Conservation (phyloP, 2,797 vertebrate genomes). For the Masticophis lateralis region DNA sequence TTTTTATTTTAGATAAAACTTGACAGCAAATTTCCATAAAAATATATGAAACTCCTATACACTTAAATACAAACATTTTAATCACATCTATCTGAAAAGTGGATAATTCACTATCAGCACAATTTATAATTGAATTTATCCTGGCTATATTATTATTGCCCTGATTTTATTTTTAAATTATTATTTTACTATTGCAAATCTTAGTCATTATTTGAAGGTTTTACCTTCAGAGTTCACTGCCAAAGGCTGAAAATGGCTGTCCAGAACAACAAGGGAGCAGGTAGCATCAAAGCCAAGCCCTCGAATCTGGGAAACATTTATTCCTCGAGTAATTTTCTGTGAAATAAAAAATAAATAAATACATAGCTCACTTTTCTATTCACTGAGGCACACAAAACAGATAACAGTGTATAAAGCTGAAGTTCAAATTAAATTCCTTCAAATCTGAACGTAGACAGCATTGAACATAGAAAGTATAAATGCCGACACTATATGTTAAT, state of each 20-base stretch:
- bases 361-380: neutral
- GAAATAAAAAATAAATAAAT: constrained; percentile 36
- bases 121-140: neutral
- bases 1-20: neutral
- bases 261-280: constrained; percentile 92
- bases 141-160: neutral
- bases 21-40: neutral
- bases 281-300: constrained; percentile 94
- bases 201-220: neutral
- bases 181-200: neutral
- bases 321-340: constrained; percentile 78
- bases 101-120: neutral
- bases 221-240: constrained; percentile 84
- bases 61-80: neutral
- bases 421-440: neutral
- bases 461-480: neutral
- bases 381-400: neutral
- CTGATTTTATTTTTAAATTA: neutral
- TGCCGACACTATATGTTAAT: neutral
- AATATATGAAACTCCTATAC: neutral
- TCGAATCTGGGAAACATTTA: constrained; percentile 74
- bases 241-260: constrained; percentile 82
- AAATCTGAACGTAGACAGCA: neutral
- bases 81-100: constrained; percentile 15
- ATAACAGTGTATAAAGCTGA: neutral